Percentiles rank a stretch among this genome's conserved stretches.
phyloP scores from a whole-genome alignment of 2,113 vertebrate species.

The Bubalus kerabau region DNA sequence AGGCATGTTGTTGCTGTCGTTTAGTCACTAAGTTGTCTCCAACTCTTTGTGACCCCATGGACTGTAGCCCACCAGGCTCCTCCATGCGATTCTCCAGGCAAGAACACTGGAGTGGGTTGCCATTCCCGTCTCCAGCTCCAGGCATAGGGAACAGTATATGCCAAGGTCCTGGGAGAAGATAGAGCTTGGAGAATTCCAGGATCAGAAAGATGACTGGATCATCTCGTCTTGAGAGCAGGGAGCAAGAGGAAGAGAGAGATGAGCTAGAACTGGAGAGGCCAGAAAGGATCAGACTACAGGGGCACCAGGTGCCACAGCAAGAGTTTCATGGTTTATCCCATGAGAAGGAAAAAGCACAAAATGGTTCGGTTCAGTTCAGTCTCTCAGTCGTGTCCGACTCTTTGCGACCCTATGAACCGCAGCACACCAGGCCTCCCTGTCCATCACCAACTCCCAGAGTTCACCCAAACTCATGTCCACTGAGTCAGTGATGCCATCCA shows the following conservation, averaged over 20 bases:
- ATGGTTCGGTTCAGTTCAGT: background rate
- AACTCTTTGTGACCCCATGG: background rate
- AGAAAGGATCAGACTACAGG: background rate
- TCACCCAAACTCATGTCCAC: background rate
- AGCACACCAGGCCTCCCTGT: background rate
- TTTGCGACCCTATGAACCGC: background rate
- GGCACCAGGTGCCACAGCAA: background rate
- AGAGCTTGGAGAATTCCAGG: background rate
- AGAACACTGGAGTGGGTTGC: background rate
- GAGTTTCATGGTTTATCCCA: background rate
- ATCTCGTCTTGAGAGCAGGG: background rate
- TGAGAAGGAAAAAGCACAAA: background rate
- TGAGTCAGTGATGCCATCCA: background rate
- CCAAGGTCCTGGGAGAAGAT: background rate
- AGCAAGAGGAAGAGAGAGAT: background rate
- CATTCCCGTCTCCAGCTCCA: background rate
- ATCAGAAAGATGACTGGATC: background rate
- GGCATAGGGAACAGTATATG: background rate
- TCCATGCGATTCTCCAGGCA: background rate
- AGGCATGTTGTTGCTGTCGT: background rate
- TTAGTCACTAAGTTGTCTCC: background rate
- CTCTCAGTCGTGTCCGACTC: accelerated
- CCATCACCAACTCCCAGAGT: background rate
- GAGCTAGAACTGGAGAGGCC: background rate
- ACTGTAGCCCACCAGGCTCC: background rate